Conservation (phyloP, 2,888 invertebrate genomes). For the Deilephila porcellus region DNA sequence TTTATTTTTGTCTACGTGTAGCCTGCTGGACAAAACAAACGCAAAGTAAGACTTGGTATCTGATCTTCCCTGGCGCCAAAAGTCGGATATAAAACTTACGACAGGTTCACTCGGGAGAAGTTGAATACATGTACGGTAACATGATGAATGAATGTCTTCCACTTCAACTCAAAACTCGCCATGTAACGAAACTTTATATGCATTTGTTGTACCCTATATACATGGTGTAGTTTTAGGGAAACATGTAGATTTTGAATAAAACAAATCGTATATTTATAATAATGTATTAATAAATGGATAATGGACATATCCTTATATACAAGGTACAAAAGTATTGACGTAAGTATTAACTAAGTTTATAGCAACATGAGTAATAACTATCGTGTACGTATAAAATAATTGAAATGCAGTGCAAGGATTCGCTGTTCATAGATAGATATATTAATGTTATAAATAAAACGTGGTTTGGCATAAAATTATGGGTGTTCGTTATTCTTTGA, state of each 20-base stretch:
- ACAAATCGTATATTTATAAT: conserved; percentile 34
- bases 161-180: no score
- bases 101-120: no score
- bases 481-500: not conserved
- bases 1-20: no score
- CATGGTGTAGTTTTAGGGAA: no score
- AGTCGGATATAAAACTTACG: no score
- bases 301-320: conserved; percentile 54
- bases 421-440: not conserved
- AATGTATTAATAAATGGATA: conserved; percentile 54
- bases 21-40: no score
- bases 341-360: conserved; percentile 25
- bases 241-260: conserved; percentile 26
- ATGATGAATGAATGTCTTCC: no score
- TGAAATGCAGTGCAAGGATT: conserved; percentile 18
- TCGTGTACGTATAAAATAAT: conserved; percentile 5
- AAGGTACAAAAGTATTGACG: conserved; percentile 68
- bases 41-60: no score
- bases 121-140: no score
- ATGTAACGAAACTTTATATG: no score
- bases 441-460: not conserved
- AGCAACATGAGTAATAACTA: conserved; percentile 18
- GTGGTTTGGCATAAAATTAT: conserved; percentile 4
- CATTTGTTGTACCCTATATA: no score
- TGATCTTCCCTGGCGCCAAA: no score